Conservation (phyloP, 1,140 invertebrate species). For the Drosophila parvula region DNA sequence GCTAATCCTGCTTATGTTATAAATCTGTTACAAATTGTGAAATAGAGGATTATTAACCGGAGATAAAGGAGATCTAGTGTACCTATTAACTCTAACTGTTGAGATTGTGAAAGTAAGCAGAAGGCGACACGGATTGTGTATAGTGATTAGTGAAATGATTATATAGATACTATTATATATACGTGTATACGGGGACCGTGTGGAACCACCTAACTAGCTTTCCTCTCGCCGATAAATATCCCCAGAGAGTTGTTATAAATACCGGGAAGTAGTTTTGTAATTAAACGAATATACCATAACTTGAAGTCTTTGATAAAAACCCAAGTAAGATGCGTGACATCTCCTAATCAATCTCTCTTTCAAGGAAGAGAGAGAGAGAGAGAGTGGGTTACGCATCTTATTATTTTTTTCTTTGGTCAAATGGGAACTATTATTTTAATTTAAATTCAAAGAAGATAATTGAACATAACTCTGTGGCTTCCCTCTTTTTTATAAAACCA, state of each 20-base stretch:
- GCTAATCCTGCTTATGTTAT: slow-evolving; percentile 23
- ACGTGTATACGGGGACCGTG: slow-evolving; percentile 15
- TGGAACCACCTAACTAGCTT: background rate
- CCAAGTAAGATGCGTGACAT: too few species aligned
- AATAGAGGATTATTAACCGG: background rate
- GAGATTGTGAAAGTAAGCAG: slow-evolving; percentile 19
- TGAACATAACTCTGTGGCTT: background rate
- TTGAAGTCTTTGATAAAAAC: too few species aligned
- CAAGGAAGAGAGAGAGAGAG: too few species aligned
- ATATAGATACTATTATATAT: slow-evolving; percentile 11
- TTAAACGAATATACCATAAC: too few species aligned
- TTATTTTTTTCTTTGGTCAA: too few species aligned
- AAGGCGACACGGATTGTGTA: background rate
- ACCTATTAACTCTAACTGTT: slow-evolving; percentile 19
- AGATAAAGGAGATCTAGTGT: slow-evolving; percentile 1
- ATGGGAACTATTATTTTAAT: too few species aligned
- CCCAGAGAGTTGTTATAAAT: too few species aligned
- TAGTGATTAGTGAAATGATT: slow-evolving; percentile 10
- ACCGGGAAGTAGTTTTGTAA: too few species aligned
- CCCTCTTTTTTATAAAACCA: background rate
- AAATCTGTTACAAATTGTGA: slow-evolving; percentile 23
- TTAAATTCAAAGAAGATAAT: background rate
- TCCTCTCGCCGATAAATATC: too few species aligned
- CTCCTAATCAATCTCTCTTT: too few species aligned
- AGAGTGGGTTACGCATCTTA: too few species aligned